Conservation (phyloP, 2,888 invertebrate genomes). For the Andrena haemorrhoa region DNA sequence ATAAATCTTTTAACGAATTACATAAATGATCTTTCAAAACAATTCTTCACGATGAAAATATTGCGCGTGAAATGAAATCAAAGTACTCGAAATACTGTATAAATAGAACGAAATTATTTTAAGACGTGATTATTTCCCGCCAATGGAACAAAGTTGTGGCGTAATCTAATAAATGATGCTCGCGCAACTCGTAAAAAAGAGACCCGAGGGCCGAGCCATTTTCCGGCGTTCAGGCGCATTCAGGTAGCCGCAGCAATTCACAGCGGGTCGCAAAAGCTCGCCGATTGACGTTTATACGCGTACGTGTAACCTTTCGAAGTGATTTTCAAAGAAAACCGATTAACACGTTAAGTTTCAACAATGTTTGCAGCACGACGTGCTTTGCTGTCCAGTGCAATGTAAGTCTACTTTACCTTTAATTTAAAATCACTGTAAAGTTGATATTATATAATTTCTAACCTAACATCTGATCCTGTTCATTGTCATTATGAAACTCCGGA, state of each 20-base stretch:
- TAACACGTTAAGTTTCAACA: slow-evolving; percentile 25
- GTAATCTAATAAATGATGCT: slow-evolving; percentile 13
- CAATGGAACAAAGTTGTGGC: slow-evolving; percentile 11
- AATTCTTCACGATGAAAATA: too few relatives aligned
- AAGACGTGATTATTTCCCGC: slow-evolving; percentile 3
- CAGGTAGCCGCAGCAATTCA: background rate
- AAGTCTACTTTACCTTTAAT: slow-evolving; percentile 58
- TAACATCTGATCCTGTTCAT: slow-evolving; percentile 22
- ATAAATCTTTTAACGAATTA: background rate
- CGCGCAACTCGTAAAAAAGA: background rate
- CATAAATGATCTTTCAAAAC: background rate
- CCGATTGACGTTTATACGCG: background rate
- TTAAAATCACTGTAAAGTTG: slow-evolving; percentile 4
- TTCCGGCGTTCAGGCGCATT: slow-evolving; percentile 24
- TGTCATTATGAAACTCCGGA: slow-evolving; percentile 3
- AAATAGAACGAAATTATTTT: slow-evolving; percentile 1
- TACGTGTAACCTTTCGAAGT: background rate
- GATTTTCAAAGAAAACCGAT: slow-evolving; percentile 8
- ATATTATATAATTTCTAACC: slow-evolving; percentile 78
- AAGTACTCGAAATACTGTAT: background rate
- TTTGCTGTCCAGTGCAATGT: slow-evolving; percentile 70
- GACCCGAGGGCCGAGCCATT: slow-evolving; percentile 13
- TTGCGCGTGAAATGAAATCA: too few relatives aligned
- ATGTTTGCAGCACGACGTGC: slow-evolving; percentile 74
- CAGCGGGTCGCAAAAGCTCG: background rate